phyloP scores from a whole-genome alignment of 1,140 invertebrate genomes.

The Mycetomoellerius zeteki region DNA sequence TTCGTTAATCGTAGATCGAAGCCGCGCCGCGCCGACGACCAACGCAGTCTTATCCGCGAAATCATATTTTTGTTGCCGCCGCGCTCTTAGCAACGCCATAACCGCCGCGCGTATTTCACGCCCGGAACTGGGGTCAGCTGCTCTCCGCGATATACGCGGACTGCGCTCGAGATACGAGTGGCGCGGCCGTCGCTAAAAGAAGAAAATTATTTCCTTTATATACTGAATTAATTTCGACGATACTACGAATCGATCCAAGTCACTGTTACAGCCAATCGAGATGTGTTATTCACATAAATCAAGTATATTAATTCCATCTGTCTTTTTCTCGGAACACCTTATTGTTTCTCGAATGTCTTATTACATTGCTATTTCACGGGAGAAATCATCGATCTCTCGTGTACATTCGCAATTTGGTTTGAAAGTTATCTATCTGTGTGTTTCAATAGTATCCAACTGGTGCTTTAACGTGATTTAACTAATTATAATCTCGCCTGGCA shows the following conservation, averaged over 20 bases:
- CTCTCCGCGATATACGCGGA: conserved; percentile 33
- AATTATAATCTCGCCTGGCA: conserved; percentile 17
- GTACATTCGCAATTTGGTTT: background rate
- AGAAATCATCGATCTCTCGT: conserved; percentile 20
- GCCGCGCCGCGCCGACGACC: conserved; percentile 54
- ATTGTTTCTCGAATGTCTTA: background rate
- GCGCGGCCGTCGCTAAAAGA: conserved; percentile 19
- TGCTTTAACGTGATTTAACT: conserved; percentile 21
- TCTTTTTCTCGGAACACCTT: background rate
- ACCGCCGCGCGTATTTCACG: conserved; percentile 24
- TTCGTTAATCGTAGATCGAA: conserved; percentile 78
- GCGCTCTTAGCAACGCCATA: conserved; percentile 64
- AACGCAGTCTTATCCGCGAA: conserved; percentile 61
- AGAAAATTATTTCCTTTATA: conserved; percentile 20
- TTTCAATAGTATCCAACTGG: background rate
- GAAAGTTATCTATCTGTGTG: background rate
- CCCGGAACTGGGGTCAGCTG: conserved; percentile 33
- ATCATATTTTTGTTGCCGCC: conserved; percentile 67
- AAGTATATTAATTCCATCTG: background rate
- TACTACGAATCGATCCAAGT: background rate
- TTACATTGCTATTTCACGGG: conserved; percentile 12
- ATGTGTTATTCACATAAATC: background rate
- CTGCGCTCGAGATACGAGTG: conserved; percentile 28
- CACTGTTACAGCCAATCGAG: background rate
- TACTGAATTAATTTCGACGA: background rate